Evolutionary conservation across 2,797 vertebrate species (phyloP), one percentile per base, ranked within the genome.

Genomic region (Rallus crepitans): DNA sequence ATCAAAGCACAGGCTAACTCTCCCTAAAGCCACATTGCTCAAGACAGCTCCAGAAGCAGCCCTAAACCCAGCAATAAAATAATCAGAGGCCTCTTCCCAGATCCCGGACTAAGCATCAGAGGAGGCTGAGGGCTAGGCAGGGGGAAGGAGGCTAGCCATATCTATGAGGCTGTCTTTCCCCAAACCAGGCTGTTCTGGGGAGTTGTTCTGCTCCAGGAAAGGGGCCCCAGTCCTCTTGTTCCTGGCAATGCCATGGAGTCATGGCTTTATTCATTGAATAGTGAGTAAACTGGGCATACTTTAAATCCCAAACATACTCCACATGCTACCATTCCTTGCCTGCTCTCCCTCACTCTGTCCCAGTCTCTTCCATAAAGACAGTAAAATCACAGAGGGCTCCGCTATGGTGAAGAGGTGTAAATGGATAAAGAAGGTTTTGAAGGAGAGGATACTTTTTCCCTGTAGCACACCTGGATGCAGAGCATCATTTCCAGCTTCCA

Each of bases 31-130:
- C 72, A 79, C 23, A 4, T 3, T 37, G 66, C 42, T 78, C 66
- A 76, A 63, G 19, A 87, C 50, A 80, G 72, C 55, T 85, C 72
- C 91, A 95, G 89, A 87, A 88, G 63, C 7, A 95, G 94, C 80
- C 91, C 69, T 94, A 96, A 95, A 94, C 14, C 24, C 27, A 61
- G 77, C 85, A 93, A 94, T 93, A 96, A 96, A 95, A 73, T 31
- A 79, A 96, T 89, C 85, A 94, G 47, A 91, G 53, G 48, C 28
- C 52, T 39, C 56, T 84, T 90, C 5, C 83, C 69, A 89, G 64
- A 39, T 66, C 75, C 55, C 71, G 37, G 10, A 65, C 23, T 0
- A 5, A 48, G 24, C 53, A 47, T n/a, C 33, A 45, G 79, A 83
- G 61, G 21, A 82, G 42, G 39, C 50, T 79, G 50, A 65, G 47